Evolutionary conservation across 1,140 invertebrate genomes (phyloP).

Genomic region (Eurytemora carolleeae): DNA sequence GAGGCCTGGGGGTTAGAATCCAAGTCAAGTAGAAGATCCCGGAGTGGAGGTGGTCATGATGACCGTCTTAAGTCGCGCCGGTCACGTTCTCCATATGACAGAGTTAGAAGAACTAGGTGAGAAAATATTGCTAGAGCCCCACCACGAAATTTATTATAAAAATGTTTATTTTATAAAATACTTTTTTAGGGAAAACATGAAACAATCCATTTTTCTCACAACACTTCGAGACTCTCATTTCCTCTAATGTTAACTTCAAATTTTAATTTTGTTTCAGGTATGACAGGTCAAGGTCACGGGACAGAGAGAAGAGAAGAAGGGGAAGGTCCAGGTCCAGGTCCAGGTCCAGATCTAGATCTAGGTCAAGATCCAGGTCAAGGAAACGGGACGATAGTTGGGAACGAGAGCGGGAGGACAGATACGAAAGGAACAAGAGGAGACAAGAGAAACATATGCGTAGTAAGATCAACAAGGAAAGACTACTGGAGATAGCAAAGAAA

Average conservation of each 20-base stretch:
- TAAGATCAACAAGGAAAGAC: slow-evolving; percentile 9
- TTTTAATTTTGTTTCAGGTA: no score
- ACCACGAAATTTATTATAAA: no score
- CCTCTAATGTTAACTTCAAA: no score
- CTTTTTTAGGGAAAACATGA: no score
- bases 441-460: not conserved
- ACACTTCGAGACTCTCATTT: no score
- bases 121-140: no score
- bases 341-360: not conserved
- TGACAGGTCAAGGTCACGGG: not conserved
- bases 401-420: not conserved
- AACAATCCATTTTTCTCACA: no score
- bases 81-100: not conserved
- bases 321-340: not conserved
- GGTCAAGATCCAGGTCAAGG: not conserved
- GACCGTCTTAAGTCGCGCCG: not conserved
- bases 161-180: no score
- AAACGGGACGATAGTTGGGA: not conserved
- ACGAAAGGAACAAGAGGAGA: not conserved
- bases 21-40: not conserved
- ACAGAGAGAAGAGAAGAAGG: not conserved
- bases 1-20: not conserved
- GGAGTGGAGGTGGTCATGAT: not conserved
- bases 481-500: slow-evolving; percentile 8
- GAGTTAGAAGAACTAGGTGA: not conserved